Conservation (phyloP, 2,888 invertebrate species). For the Oscheius sp. region DNA sequence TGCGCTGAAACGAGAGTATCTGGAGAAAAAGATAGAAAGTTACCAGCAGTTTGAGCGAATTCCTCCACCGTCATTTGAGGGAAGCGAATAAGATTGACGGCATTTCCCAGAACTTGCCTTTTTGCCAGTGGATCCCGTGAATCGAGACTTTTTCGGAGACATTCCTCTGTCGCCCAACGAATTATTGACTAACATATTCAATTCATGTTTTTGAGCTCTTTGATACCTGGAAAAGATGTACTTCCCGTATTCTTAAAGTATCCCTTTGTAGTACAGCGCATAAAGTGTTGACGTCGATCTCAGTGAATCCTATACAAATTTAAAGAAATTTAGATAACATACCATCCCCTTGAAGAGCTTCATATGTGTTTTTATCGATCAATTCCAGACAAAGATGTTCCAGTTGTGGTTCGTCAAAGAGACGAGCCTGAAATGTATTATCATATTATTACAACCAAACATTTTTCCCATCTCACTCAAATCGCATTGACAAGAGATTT, state of each 20-base stretch:
- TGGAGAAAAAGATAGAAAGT: neutral
- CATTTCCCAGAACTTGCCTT: slow-evolving; percentile 78
- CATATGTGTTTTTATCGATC: slow-evolving; percentile 84
- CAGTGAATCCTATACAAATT: slow-evolving; percentile 77
- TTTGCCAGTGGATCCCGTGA: too few relatives aligned
- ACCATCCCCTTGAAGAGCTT: slow-evolving; percentile 81
- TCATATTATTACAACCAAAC: neutral
- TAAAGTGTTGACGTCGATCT: slow-evolving; percentile 83
- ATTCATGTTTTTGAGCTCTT: neutral
- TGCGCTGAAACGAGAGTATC: slow-evolving; percentile 67
- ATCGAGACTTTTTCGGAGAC: slow-evolving; percentile 78
- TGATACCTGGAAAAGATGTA: slow-evolving; percentile 80
- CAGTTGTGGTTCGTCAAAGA: slow-evolving; percentile 84
- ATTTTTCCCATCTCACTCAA: neutral
- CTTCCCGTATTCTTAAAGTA: slow-evolving; percentile 82
- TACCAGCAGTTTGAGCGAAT: slow-evolving; percentile 77
- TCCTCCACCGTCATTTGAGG: slow-evolving; percentile 87
- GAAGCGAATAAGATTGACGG: slow-evolving; percentile 81
- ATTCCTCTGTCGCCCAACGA: slow-evolving; percentile 75
- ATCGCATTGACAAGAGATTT: too few relatives aligned
- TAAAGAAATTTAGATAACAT: neutral
- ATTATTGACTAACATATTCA: slow-evolving; percentile 62
- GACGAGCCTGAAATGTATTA: slow-evolving; percentile 75
- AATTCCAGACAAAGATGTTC: slow-evolving; percentile 84
- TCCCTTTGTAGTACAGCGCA: slow-evolving; percentile 82